phyloP scores from a whole-genome alignment of 2,797 vertebrate species.

The Carcharodon carcharias region DNA sequence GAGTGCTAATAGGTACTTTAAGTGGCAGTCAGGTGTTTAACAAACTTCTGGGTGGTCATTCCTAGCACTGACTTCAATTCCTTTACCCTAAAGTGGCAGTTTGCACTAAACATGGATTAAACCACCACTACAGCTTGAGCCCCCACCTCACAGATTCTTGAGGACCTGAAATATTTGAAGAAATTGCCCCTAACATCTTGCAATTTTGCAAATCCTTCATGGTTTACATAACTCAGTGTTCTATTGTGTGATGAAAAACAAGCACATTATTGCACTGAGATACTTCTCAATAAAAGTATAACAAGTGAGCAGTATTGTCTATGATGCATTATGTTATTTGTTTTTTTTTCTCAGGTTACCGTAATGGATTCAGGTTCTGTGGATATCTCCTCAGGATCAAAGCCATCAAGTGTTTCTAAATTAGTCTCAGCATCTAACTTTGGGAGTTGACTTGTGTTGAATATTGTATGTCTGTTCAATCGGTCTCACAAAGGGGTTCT shows the following conservation, averaged over 20 bases:
- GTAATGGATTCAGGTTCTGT: neutral
- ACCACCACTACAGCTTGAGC: too few species aligned
- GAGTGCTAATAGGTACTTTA: too few species aligned
- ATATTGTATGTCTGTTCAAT: too few species aligned
- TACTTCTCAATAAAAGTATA: neutral
- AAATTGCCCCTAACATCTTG: neutral
- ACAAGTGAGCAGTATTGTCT: neutral
- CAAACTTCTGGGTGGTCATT: too few species aligned
- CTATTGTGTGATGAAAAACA: neutral
- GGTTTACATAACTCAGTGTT: neutral
- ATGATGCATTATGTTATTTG: neutral
- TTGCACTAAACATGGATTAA: too few species aligned
- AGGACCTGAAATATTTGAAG: too few species aligned
- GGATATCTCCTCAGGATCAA: neutral
- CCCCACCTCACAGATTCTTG: too few species aligned
- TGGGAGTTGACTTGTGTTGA: neutral
- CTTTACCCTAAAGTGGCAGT: too few species aligned
- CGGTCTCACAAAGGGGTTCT: too few species aligned
- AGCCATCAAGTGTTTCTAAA: neutral
- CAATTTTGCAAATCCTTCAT: neutral
- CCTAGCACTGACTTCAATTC: too few species aligned
- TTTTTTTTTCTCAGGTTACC: neutral
- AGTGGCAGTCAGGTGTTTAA: too few species aligned
- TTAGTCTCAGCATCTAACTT: neutral
- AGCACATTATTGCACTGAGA: neutral